Conservation (phyloP, 35 echinoderm and acorn worm genomes). For the Anneissia japonica region DNA sequence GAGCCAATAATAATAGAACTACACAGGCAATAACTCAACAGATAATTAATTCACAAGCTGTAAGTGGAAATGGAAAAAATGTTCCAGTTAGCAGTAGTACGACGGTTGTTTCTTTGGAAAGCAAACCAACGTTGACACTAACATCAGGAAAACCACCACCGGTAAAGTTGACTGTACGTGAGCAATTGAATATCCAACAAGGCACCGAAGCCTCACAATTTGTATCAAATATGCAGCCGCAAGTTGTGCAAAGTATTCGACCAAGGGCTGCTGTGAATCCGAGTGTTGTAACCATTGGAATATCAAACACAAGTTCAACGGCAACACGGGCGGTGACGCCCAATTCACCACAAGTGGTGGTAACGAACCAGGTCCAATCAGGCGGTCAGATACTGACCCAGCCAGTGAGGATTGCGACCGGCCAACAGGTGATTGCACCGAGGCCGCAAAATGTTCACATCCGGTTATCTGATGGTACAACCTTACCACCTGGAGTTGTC, state of each 20-base stretch:
- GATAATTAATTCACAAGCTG: neutral
- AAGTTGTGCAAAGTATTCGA: neutral
- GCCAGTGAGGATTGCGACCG: slow-evolving; percentile 49
- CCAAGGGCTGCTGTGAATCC: slow-evolving; percentile 22
- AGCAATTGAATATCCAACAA: neutral
- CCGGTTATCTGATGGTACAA: slow-evolving; percentile 59
- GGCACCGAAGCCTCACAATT: neutral
- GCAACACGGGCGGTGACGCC: slow-evolving; percentile 30
- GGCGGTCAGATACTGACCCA: slow-evolving; percentile 55
- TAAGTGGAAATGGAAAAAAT: slow-evolving; percentile 22
- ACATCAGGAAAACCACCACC: slow-evolving; percentile 25
- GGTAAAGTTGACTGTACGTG: neutral
- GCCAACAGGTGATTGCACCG: slow-evolving; percentile 81
- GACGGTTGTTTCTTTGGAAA: slow-evolving; percentile 6
- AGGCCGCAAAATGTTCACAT: slow-evolving; percentile 57
- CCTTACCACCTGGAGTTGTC: slow-evolving; percentile 82
- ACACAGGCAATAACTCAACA: neutral
- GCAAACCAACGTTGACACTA: slow-evolving; percentile 42
- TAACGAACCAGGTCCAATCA: slow-evolving; percentile 29
- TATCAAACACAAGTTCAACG: slow-evolving; percentile 54
- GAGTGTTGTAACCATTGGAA: slow-evolving; percentile 70
- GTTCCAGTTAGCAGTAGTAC: neutral
- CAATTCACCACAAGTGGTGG: slow-evolving; percentile 30
- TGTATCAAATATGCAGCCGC: neutral
- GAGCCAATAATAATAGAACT: neutral